Conservation (phyloP, 2,113 vertebrate species). For the Pungitius pungitius region DNA sequence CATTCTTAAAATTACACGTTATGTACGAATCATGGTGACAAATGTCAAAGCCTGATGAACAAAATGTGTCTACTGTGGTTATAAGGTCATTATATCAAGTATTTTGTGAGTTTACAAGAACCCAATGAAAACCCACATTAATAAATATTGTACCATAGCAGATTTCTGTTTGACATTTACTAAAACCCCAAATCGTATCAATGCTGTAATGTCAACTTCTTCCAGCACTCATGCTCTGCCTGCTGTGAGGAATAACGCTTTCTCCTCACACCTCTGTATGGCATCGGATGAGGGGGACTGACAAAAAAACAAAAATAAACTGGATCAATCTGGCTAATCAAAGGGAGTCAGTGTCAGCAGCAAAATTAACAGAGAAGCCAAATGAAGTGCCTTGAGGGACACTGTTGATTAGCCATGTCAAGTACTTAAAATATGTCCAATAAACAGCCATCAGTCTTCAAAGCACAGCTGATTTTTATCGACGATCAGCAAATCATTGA, state of each 20-base stretch:
- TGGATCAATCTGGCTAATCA: no score
- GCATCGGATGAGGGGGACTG: no score
- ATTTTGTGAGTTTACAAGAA: not conserved
- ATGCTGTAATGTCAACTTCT: constrained; percentile 19
- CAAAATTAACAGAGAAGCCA: constrained; percentile 1
- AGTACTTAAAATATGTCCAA: constrained; percentile 45
- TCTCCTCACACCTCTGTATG: not conserved
- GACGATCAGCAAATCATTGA: not conserved
- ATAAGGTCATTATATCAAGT: not conserved
- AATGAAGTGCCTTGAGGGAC: constrained; percentile 28
- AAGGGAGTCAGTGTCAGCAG: not conserved
- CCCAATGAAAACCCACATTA: constrained; percentile 8
- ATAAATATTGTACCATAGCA: not conserved
- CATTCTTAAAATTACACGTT: not conserved
- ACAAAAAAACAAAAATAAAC: not conserved
- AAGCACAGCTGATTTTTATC: constrained; percentile 30
- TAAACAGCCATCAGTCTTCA: constrained; percentile 34
- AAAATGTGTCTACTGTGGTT: not conserved
- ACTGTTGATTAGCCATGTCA: constrained; percentile 43
- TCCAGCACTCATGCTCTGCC: not conserved
- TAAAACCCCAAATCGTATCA: not conserved
- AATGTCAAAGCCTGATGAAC: not conserved
- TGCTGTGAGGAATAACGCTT: constrained; percentile 5
- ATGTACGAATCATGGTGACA: not conserved
- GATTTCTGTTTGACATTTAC: not conserved